These are phyloP conservation scores for Murina feae DNA, from an alignment of 2,113 vertebrate genomes.

Conservation along the genomic window DNA sequence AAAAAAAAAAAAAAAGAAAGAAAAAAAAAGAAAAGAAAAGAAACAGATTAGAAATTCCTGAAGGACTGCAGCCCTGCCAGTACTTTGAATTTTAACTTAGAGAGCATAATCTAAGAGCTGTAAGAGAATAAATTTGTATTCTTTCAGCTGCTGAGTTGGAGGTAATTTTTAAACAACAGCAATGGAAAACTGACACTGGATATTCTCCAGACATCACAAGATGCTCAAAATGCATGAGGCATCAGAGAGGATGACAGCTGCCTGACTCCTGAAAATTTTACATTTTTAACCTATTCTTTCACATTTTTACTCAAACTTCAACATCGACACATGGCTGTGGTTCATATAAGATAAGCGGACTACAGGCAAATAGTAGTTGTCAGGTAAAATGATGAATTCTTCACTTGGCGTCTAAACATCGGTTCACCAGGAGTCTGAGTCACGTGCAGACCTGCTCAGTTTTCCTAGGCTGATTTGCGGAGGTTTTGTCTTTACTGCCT, in stretches of 20 bases:
- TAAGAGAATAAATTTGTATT: neutral
- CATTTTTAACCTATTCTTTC: neutral
- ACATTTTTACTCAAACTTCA: neutral
- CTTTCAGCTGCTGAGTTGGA: neutral
- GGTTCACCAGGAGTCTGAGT: neutral
- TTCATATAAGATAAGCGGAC: neutral
- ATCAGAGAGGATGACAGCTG: neutral
- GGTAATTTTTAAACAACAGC: neutral
- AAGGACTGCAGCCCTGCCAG: fast-evolving
- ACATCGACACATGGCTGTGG: neutral
- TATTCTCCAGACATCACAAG: neutral
- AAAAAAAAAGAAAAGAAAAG: neutral
- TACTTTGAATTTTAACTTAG: neutral
- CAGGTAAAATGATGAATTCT: neutral
- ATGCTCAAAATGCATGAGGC: neutral
- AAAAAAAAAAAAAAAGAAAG: neutral
- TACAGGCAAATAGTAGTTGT: neutral
- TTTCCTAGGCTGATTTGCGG: neutral
- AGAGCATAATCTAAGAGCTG: neutral
- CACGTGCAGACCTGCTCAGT: neutral
- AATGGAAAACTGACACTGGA: neutral
- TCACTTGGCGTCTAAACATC: neutral
- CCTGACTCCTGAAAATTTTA: neutral
- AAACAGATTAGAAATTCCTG: neutral
- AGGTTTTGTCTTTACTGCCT: neutral